Conservation (phyloP, 2,888 invertebrate genomes). For the Lucinisca nassula region DNA sequence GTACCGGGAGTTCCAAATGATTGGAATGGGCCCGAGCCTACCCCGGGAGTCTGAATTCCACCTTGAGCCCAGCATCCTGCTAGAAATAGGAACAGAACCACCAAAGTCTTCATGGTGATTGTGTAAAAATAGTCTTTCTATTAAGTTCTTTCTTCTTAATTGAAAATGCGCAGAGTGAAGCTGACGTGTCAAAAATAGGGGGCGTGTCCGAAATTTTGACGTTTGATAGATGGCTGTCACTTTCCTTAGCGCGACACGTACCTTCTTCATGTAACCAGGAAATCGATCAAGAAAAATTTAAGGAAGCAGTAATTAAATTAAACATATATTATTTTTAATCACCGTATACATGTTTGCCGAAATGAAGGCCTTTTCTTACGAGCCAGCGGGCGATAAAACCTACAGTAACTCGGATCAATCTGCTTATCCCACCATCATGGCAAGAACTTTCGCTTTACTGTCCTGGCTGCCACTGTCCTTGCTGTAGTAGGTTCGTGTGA, state of each 20-base stretch:
- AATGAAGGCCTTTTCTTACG: too few species aligned
- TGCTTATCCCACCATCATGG: too few species aligned
- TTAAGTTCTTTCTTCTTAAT: neutral
- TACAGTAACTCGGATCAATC: too few species aligned
- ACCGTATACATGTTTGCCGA: neutral
- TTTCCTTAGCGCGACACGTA: neutral
- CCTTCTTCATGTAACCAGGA: constrained; percentile 7
- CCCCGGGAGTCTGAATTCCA: neutral
- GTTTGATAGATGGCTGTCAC: neutral
- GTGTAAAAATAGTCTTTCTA: neutral
- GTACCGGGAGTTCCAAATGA: neutral
- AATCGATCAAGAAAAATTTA: neutral
- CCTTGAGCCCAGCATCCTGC: neutral
- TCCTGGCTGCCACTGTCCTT: too few species aligned
- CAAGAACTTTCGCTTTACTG: too few species aligned
- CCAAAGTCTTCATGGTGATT: neutral
- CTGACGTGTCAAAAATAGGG: neutral
- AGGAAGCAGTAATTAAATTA: neutral
- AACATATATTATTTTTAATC: neutral
- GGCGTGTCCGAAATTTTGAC: neutral
- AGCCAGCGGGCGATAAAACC: too few species aligned
- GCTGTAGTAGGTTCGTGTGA: too few species aligned
- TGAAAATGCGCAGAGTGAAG: neutral
- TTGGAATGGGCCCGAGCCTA: neutral
- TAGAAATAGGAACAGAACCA: neutral